Conservation (phyloP, 1,140 invertebrate genomes). For the Zaprionus gabonicus region DNA sequence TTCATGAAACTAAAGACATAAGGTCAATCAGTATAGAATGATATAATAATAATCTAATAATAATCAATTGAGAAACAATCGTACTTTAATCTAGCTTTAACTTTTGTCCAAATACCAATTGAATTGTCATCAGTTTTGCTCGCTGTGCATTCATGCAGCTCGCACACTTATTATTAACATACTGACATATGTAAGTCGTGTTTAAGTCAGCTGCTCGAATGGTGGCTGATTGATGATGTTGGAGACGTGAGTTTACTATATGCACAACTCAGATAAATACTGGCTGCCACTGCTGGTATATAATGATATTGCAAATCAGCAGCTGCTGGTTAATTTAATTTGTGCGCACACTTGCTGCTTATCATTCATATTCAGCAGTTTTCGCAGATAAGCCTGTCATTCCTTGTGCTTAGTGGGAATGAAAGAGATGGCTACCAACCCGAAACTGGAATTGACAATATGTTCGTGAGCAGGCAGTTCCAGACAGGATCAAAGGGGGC, state of each 20-base stretch:
- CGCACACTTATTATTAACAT: not conserved
- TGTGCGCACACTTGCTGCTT: constrained; percentile 7
- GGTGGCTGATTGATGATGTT: constrained; percentile 32
- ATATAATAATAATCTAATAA: too few relatives aligned
- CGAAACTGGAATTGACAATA: constrained; percentile 15
- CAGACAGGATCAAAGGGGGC: not conserved
- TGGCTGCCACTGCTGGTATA: constrained; percentile 1
- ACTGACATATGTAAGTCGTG: constrained; percentile 9
- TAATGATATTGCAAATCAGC: constrained; percentile 31
- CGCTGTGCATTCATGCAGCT: not conserved
- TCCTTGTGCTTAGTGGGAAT: not conserved
- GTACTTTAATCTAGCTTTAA: not conserved
- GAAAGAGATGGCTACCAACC: not conserved
- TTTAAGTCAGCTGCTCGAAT: constrained; percentile 9
- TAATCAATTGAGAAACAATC: too few relatives aligned
- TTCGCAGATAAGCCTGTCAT: constrained; percentile 30
- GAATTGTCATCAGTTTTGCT: not conserved
- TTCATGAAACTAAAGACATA: too few relatives aligned
- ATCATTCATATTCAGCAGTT: constrained; percentile 32
- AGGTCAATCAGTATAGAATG: too few relatives aligned
- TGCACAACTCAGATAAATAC: not conserved
- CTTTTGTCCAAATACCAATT: not conserved
- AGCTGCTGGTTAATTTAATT: constrained; percentile 33
- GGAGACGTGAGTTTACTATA: constrained; percentile 1
- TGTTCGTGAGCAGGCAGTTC: not conserved